Base-by-base conservation (phyloP, 1,140 invertebrate genomes). In the Drosophila subpulchrella region DNA sequence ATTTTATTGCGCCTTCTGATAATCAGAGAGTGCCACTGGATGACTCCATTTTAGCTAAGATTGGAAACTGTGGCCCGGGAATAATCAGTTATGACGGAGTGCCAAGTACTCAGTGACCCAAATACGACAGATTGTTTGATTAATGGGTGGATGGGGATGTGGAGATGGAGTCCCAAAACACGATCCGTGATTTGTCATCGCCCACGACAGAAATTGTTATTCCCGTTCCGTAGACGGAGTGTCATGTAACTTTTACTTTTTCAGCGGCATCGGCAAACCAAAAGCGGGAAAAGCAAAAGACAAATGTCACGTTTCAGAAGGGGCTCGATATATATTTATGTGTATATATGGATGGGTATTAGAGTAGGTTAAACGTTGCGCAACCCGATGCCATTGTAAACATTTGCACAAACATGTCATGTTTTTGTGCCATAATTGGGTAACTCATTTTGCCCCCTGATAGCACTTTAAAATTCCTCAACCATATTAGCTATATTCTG, bases 161-260 rank as follows among this genome's bases (percentile, higher is more conserved):
- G 10, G 42, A 39, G 32, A 13, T 20, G 42, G 42, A 44, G 17
- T 44, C 42, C 20, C 34, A 13, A 30, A 54, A 12, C 42, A 42
- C 44, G 41, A 59, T 54, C 61, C 58, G 68, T 58, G 46, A 75
- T 56, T 63, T 60, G 55, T 58, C 51, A 55, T 78, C 68, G 57
- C 59, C 70, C 67, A 68, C 67, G 39, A 70, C 66, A 75, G 13
- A 75, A 66, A 75, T 75, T 81, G 61, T 72, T 63, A 75, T 78
- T 74, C 46, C 55, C 55, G 13, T 30, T 51, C 30, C 60, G 47
- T 61, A 75, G 51, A 68, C 46, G 65, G 73, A 66, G 53, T 50
- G 83, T 86, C 83, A 83, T 86, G 75, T 86, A 88, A 86, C 83
- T 86, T 83, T 86, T 86, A 86, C 83, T 86, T 88, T 82, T 79